Conservation (phyloP, 2,113 vertebrate genomes). For the Siphamia tubifer region DNA sequence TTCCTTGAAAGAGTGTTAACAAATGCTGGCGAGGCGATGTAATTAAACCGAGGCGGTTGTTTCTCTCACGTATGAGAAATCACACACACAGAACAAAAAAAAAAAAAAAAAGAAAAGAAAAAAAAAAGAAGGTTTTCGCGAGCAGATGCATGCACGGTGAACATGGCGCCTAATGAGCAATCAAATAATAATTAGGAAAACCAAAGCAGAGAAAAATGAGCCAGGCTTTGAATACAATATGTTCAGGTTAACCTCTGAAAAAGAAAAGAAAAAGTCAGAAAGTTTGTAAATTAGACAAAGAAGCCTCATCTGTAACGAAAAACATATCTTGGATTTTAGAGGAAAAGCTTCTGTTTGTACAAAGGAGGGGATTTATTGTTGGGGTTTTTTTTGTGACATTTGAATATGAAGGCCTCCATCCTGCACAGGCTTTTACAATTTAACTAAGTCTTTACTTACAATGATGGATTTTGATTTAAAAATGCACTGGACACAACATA, state of each 20-base stretch:
- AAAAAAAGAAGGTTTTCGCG: constrained; percentile 33
- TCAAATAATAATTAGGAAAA: constrained; percentile 80
- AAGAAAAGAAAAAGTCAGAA: no score
- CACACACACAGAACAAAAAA: constrained; percentile 8
- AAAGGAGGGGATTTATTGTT: no score
- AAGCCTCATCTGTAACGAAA: no score
- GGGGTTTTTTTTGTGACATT: no score
- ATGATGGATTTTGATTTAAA: no score
- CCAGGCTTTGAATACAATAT: constrained; percentile 58
- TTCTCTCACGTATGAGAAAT: constrained; percentile 36
- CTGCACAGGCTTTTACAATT: no score
- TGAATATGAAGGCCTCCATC: no score
- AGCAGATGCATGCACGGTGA: constrained; percentile 67
- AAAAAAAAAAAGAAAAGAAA: not conserved
- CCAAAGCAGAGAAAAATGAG: constrained; percentile 55
- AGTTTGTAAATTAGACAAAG: no score
- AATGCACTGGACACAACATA: no score
- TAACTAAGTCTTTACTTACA: no score
- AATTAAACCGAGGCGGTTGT: constrained; percentile 60
- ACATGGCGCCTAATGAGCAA: constrained; percentile 77
- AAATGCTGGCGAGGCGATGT: constrained; percentile 46
- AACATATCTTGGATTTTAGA: no score
- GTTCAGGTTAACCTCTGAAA: constrained; percentile 54
- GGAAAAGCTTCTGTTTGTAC: no score
- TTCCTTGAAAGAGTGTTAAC: constrained; percentile 40